Conservation (phyloP, 2,113 vertebrate genomes). For the Candoia aspera region DNA sequence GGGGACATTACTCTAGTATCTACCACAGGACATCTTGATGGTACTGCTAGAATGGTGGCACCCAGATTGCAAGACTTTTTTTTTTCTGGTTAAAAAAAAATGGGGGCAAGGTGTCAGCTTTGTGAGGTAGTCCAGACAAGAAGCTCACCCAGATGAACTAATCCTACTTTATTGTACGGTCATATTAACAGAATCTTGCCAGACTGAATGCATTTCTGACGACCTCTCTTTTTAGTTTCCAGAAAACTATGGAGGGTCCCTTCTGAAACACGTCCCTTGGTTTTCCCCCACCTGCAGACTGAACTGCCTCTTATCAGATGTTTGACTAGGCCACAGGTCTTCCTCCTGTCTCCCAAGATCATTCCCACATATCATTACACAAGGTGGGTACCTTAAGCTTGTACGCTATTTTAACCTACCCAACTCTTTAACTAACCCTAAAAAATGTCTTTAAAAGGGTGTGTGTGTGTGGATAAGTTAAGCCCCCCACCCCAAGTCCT, state of each 20-base stretch:
- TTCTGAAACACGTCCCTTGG: background rate
- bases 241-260: background rate
- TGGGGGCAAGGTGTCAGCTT: background rate
- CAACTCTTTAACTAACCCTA: background rate
- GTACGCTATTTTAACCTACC: background rate
- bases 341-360: background rate
- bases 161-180: background rate
- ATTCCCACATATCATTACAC: background rate
- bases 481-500: background rate
- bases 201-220: background rate
- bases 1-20: background rate
- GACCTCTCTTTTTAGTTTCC: background rate
- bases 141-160: background rate
- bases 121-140: background rate
- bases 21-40: background rate
- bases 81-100: background rate
- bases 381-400: background rate
- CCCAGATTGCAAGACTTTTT: background rate
- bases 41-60: background rate
- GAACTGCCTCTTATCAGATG: background rate
- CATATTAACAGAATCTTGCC: background rate
- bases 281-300: background rate
- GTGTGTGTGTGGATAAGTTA: background rate
- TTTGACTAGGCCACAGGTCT: background rate
- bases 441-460: background rate